Conservation (phyloP, 2,113 vertebrate genomes). For the Upupa epops region DNA sequence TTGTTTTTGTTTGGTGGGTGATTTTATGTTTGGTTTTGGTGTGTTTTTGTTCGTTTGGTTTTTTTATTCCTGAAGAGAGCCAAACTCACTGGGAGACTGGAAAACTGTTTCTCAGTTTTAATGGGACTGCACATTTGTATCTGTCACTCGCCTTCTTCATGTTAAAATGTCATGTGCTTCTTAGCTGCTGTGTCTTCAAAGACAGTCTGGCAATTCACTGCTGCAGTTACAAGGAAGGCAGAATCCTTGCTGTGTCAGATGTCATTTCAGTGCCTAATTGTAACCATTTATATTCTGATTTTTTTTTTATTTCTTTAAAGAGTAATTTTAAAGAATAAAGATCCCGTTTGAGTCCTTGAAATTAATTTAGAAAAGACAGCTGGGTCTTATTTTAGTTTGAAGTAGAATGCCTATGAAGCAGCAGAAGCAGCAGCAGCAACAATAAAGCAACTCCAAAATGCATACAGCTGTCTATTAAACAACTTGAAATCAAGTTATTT, state of each 20-base stretch:
- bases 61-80: background rate
- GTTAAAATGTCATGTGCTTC: background rate
- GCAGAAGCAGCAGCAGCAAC: slow-evolving; percentile 10
- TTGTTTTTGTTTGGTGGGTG: background rate
- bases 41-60: background rate
- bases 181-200: background rate
- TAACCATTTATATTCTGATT: background rate
- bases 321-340: background rate
- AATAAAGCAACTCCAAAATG: background rate
- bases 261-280: background rate
- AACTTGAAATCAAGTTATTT: background rate
- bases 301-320: background rate
- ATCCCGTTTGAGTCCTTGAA: background rate
- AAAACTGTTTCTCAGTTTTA: background rate
- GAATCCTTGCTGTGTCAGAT: background rate
- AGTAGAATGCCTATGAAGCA: background rate
- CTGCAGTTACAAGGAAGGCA: background rate
- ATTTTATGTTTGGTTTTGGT: no score
- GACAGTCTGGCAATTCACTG: background rate
- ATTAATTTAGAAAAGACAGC: background rate
- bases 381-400: slow-evolving; percentile 7
- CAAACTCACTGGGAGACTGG: background rate
- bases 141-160: background rate
- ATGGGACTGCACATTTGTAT: background rate
- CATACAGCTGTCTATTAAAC: background rate